Evolutionary conservation across 2,113 vertebrate species (phyloP).

Genomic region (Canis aureus): DNA sequence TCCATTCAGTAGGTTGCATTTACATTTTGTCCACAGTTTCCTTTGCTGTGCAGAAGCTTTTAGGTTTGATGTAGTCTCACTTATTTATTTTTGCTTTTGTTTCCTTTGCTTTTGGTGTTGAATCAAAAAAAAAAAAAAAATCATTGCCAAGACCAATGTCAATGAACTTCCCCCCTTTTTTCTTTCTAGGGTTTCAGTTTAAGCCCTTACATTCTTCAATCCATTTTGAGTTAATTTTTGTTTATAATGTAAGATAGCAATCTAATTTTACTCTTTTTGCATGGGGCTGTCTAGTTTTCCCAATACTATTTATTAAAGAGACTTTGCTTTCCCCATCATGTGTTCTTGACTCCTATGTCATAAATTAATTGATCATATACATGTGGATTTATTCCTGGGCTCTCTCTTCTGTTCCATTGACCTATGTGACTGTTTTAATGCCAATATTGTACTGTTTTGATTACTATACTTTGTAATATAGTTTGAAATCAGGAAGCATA

Average conservation of each 20-base stretch:
- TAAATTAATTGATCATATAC: neutral
- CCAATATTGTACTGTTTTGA: neutral
- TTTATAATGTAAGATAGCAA: neutral
- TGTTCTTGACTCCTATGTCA: neutral
- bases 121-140: neutral
- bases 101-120: neutral
- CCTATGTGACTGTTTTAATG: neutral
- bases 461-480: neutral
- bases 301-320: neutral
- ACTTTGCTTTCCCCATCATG: neutral
- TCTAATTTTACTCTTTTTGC: neutral
- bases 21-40: neutral
- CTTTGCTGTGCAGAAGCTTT: neutral
- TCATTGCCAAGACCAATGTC: neutral
- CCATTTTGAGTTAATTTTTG: neutral
- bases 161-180: neutral
- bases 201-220: neutral
- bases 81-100: neutral
- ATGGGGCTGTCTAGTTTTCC: neutral
- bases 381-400: neutral
- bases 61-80: neutral
- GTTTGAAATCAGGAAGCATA: neutral
- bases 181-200: neutral
- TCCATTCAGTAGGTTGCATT: neutral
- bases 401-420: neutral